These are phyloP conservation scores for Alethe castanea DNA, from an alignment of 2,113 vertebrate species.

Conservation along the genomic window DNA sequence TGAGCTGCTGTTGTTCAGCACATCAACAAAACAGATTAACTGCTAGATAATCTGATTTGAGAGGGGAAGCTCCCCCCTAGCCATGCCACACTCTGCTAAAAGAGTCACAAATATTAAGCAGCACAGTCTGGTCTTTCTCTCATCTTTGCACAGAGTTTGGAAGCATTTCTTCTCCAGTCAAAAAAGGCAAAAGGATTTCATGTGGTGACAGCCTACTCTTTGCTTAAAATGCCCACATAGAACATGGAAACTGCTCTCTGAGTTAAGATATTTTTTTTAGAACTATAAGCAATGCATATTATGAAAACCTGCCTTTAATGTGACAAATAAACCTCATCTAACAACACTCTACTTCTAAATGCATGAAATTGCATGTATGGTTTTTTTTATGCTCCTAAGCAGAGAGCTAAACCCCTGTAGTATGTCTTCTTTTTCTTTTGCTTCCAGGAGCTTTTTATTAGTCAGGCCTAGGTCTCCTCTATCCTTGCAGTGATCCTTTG, in stretches of 20 bases:
- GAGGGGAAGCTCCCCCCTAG: neutral
- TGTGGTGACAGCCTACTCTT: neutral
- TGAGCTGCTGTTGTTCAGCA: neutral
- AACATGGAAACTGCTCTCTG: neutral
- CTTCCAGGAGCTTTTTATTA: neutral
- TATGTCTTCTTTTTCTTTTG: neutral
- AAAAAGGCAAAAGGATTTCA: conserved; percentile 13
- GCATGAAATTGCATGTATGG: neutral
- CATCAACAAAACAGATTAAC: conserved; percentile 50
- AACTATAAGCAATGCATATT: neutral
- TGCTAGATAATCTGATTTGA: conserved; percentile 32
- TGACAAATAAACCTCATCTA: neutral
- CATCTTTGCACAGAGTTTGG: neutral
- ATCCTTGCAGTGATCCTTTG: neutral
- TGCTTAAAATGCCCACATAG: neutral
- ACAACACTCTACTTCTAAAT: neutral
- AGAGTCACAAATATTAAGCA: neutral
- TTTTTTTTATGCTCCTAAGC: neutral
- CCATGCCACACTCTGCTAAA: neutral
- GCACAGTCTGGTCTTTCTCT: neutral
- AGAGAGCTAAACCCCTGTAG: neutral
- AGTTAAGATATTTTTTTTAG: neutral
- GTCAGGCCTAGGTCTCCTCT: conserved; percentile 1
- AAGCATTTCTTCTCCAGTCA: neutral
- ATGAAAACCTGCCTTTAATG: neutral